Evolutionary conservation across 2,113 vertebrate genomes (phyloP), one percentile per base, ranked within the genome.

Genomic region (Potamarius usumacintae): DNA sequence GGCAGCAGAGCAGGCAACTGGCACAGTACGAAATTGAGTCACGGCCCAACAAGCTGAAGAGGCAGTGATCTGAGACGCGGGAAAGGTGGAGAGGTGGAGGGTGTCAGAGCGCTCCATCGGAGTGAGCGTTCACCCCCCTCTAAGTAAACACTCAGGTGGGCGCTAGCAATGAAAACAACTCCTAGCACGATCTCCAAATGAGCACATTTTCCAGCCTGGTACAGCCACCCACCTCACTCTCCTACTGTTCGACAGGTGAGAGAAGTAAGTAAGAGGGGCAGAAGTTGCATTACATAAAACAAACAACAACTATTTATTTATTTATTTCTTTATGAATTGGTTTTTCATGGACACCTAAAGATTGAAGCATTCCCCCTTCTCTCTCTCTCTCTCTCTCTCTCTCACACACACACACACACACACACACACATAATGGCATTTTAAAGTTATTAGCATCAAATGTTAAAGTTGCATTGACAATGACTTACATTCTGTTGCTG

Each of bases 401-500:
- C 18, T 18, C 48, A 14, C 22, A 25, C 48, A 17, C 50, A 4
- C 52, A 17, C 76, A 27, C 76, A 27, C 76, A 78, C 27, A 60
- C 58, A 52, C 17, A 30, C 53, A 30, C 62, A 85, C 62, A 83
- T 42, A 84, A 18, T 22, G 18, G 18, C 30, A 82, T 53, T 15
- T 30, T 5, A 9, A 14, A 42, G 25, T 12, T 62, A 11, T 20
- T 52, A 14, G 25, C 18, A 53, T 63, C 17, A 25, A 11, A 27
- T 63, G 42, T 22, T 63, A 76, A 78, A 87, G 1, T 7, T 5
- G 48, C 17, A 71, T 82, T 6, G 25, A 97, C 17, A 71, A 72
- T 6, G 25, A 97, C 97, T 97, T 92, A 99, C 98, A 95, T 95
- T 93, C 97, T 95, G 95, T 92, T 95, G 94, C 96, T 96, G 91